These are phyloP conservation scores for Tauraco hartlaubi DNA, from an alignment of 2,797 vertebrate species.

Conservation along the genomic window DNA sequence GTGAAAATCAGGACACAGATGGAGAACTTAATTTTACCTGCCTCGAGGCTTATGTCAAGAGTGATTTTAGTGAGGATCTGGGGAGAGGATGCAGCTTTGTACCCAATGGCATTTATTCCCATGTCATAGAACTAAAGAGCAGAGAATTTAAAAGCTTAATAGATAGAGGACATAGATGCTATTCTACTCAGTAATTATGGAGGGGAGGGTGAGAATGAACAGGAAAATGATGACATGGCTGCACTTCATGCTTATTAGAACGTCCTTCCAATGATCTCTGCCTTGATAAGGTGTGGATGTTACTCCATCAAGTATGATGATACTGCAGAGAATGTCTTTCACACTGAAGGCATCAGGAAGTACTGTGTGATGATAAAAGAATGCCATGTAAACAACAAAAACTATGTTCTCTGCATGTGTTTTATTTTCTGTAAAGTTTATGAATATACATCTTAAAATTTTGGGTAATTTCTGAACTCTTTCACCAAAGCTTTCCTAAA, in stretches of 20 bases:
- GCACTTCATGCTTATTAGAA: not conserved
- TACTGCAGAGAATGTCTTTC: not conserved
- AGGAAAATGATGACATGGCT: not conserved
- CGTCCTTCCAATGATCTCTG: not conserved
- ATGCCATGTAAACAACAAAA: not conserved
- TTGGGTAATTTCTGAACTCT: not conserved
- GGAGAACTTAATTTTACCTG: not conserved
- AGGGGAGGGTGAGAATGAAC: not conserved
- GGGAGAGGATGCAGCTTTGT: not conserved
- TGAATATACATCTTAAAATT: not conserved
- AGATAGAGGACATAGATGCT: not conserved
- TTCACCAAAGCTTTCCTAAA: not conserved
- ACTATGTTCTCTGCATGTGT: not conserved
- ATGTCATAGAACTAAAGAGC: not conserved
- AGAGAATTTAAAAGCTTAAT: not conserved
- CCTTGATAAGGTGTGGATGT: not conserved
- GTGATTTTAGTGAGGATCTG: not conserved
- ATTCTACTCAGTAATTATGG: not conserved
- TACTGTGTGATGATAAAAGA: not conserved
- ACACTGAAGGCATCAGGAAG: not conserved
- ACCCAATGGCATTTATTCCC: not conserved
- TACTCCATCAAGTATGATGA: not conserved
- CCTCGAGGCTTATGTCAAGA: not conserved
- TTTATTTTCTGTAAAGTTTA: not conserved
- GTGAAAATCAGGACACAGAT: no score